Percentiles rank a stretch among this genome's conserved stretches.
phyloP scores from a whole-genome alignment of 2,888 invertebrate genomes.

The Osmoderma eremita region DNA sequence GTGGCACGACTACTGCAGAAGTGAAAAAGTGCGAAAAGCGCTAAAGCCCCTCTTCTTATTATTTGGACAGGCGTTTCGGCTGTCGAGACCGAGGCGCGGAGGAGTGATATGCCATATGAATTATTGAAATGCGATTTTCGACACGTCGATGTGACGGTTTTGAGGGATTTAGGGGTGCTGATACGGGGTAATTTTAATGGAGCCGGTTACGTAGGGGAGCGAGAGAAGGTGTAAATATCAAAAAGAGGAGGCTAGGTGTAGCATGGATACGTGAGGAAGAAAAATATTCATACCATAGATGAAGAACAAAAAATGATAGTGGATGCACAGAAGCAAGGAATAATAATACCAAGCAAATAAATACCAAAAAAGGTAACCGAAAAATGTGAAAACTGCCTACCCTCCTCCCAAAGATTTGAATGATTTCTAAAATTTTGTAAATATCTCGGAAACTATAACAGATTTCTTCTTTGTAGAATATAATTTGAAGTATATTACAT shows the following conservation, averaged over 20 bases:
- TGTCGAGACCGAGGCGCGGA: slow-evolving; percentile 11
- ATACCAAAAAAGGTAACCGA: too few species aligned
- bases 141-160: slow-evolving; percentile 18
- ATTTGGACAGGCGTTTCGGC: slow-evolving; percentile 11
- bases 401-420: too few species aligned
- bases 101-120: slow-evolving; percentile 25
- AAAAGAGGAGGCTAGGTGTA: too few species aligned
- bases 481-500: too few species aligned
- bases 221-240: slow-evolving; percentile 13
- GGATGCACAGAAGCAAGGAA: not conserved
- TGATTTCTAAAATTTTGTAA: too few species aligned
- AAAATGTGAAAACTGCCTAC: too few species aligned
- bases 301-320: not conserved
- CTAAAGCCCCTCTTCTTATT: slow-evolving; percentile 20
- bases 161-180: slow-evolving; percentile 18
- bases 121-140: slow-evolving; percentile 36
- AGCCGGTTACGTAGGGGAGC: slow-evolving; percentile 6
- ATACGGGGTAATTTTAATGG: slow-evolving; percentile 31
- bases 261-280: too few species aligned
- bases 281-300: too few species aligned
- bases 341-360: too few species aligned
- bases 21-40: slow-evolving; percentile 24
- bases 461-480: too few species aligned
- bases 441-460: too few species aligned
- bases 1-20: not conserved